Conservation (phyloP, 2,888 invertebrate genomes). For the Polyommatus icarus region DNA sequence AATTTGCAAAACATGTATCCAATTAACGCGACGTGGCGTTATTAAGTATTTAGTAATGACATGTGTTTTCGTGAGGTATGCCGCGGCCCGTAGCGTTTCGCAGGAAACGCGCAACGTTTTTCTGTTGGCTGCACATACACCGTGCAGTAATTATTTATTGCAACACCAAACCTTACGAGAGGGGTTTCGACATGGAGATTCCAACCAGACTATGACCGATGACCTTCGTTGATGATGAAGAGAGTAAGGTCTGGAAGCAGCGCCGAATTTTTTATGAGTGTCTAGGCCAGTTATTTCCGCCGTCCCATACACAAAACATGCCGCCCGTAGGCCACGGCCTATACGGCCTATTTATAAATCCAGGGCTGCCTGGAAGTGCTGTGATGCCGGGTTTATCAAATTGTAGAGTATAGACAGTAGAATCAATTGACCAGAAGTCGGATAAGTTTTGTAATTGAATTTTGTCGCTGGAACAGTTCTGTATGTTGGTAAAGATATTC, state of each 20-base stretch:
- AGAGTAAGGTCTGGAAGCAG: neutral
- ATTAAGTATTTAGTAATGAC: neutral
- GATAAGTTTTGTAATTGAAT: neutral
- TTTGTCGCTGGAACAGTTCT: neutral
- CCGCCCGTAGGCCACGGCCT: no score
- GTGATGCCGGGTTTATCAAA: no score
- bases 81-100: neutral
- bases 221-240: neutral
- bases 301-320: no score
- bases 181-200: neutral
- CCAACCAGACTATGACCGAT: constrained; percentile 2
- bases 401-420: no score
- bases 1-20: neutral
- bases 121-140: constrained; percentile 3
- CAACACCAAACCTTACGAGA: neutral
- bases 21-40: neutral
- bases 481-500: neutral
- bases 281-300: no score
- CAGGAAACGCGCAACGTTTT: constrained; percentile 8
- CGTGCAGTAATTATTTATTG: neutral
- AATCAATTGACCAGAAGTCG: no score
- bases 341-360: no score
- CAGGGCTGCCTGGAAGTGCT: no score
- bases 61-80: neutral
- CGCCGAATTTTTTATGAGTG: no score